These are phyloP conservation scores for Geothlypis trichas DNA, from an alignment of 2,113 vertebrate species.

Conservation along the genomic window DNA sequence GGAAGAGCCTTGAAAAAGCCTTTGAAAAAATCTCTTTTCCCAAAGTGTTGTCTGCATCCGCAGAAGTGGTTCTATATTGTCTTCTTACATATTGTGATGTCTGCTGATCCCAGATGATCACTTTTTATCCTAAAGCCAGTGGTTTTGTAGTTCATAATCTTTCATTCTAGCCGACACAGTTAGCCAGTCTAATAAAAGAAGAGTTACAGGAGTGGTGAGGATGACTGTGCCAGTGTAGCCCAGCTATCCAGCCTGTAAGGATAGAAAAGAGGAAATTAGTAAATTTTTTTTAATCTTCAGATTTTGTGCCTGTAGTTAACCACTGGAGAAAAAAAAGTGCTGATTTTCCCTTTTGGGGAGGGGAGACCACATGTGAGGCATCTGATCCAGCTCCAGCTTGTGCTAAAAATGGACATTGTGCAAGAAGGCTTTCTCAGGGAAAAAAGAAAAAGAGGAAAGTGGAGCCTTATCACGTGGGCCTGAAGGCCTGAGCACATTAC, in stretches of 20 bases:
- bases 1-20: constrained; percentile 14
- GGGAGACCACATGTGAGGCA: constrained; percentile 49
- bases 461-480: not conserved
- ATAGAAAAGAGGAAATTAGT: not conserved
- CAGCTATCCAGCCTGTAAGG: not conserved
- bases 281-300: not conserved
- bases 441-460: not conserved
- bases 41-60: not conserved
- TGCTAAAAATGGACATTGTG: constrained; percentile 60
- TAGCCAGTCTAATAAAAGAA: not conserved
- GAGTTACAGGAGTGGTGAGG: not conserved
- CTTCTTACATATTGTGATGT: not conserved
- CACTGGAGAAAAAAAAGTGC: constrained; percentile 27
- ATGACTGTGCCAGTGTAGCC: not conserved
- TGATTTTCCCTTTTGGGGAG: constrained; percentile 45
- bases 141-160: constrained; percentile 10
- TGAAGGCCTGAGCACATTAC: not conserved
- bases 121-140: constrained; percentile 5
- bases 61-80: not conserved
- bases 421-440: constrained; percentile 34
- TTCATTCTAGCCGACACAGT: not conserved
- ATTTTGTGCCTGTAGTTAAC: constrained; percentile 13
- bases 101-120: constrained; percentile 14
- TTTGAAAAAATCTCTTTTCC: constrained; percentile 43
- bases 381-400: constrained; percentile 55